Base-by-base conservation (phyloP, 2,888 invertebrate genomes). In the Synergus umbraculus region DNA sequence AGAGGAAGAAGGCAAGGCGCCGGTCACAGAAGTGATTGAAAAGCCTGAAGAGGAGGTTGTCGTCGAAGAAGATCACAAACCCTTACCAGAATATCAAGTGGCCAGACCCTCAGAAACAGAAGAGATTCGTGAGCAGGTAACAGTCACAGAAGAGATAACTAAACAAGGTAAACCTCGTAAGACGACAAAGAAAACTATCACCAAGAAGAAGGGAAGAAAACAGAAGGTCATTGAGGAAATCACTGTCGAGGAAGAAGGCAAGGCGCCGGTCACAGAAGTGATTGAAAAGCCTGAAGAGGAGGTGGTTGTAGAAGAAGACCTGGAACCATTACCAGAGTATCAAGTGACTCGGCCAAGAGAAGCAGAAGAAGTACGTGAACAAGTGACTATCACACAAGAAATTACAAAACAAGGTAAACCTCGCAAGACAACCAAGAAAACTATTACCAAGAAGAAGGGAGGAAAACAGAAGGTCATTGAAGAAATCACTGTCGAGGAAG, bases 61-160 rank as follows among this genome's bases (percentile, higher is more conserved):
- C 0, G 78, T 77, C 0, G 87, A 89, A 22, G 85, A 86, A 80
- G 79, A n/a, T n/a, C n/a, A n/a, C n/a, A n/a, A n/a, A n/a, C n/a
- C n/a, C n/a, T n/a, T n/a, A n/a, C n/a, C n/a, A n/a, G n/a, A n/a
- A n/a, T n/a, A n/a, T n/a, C n/a, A n/a, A n/a, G n/a, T n/a, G n/a
- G n/a, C n/a, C n/a, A n/a, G n/a, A n/a, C n/a, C 93, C 63, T 91
- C 92, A 85, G 93, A 94, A 85, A 83, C 90, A 22, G 90, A 91
- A 65, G 92, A 92, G 49, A 90, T n/a, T n/a, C n/a, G n/a, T n/a
- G n/a, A n/a, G n/a, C n/a, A n/a, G n/a, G n/a, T n/a, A n/a, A n/a
- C n/a, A n/a, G n/a, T n/a, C n/a, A n/a, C n/a, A n/a, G n/a, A n/a
- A n/a, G 89, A 0, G 87, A 88, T 64, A 89, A 90, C n/a, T n/a